A percentile compares a stretch with the other conserved stretches of the same genome.
Evolutionary conservation across 2,888 invertebrate genomes (phyloP).

Genomic region (Phoronis australis): DNA sequence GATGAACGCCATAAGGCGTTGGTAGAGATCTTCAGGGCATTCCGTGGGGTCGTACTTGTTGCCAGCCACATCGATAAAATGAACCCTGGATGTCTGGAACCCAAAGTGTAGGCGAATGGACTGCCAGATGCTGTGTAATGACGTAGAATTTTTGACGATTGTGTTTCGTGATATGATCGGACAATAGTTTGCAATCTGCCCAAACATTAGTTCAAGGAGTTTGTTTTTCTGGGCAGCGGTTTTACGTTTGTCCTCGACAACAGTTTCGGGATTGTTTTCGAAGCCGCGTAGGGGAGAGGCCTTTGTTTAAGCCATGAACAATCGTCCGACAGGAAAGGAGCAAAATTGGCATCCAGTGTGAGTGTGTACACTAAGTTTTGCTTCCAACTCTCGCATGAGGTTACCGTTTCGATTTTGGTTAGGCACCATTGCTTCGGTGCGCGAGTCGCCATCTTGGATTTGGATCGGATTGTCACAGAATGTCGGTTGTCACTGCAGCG

Average conservation of each 20-base stretch:
- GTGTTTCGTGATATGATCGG: constrained; percentile 3
- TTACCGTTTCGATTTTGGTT: constrained; percentile 4
- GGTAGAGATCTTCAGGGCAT: constrained; percentile 5
- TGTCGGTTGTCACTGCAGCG: too few relatives aligned
- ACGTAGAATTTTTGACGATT: constrained; percentile 10
- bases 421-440: neutral
- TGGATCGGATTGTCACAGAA: too few relatives aligned
- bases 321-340: constrained; percentile 11
- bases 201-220: constrained; percentile 3
- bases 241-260: neutral
- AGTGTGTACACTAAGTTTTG: constrained; percentile 15
- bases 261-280: too few relatives aligned
- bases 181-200: constrained; percentile 5
- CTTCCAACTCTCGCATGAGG: constrained; percentile 14
- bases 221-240: constrained; percentile 1
- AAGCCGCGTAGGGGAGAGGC: constrained; percentile 8
- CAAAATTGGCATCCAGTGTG: constrained; percentile 13
- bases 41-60: constrained; percentile 4
- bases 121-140: constrained; percentile 9
- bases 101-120: constrained; percentile 8
- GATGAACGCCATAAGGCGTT: constrained; percentile 2
- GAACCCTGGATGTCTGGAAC: constrained; percentile 5
- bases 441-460: neutral
- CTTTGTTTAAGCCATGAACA: constrained; percentile 11
- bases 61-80: constrained; percentile 3